Percentiles rank a stretch among this genome's conserved stretches.
phyloP scores from a whole-genome alignment of 2,113 vertebrate species.

The Phyllostomus hastatus region DNA sequence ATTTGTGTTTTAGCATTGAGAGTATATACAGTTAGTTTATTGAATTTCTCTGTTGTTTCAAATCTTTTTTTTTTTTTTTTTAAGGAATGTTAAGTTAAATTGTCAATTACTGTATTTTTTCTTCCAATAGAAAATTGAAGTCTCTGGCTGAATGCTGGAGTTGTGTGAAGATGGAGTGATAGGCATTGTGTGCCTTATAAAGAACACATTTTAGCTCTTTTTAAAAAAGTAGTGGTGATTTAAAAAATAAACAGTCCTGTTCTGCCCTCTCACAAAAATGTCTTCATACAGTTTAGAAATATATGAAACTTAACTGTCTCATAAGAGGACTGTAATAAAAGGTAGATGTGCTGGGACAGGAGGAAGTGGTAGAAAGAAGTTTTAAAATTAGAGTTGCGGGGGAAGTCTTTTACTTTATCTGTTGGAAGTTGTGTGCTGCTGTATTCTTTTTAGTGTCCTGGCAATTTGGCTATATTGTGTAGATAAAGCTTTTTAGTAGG shows the following conservation, averaged over 20 bases:
- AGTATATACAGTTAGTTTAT: neutral
- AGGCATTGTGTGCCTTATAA: conserved; percentile 20
- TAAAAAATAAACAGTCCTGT: neutral
- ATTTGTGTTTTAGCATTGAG: conserved; percentile 39
- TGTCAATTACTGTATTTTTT: conserved; percentile 44
- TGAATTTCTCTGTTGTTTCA: conserved; percentile 46
- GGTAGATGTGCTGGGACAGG: conserved; percentile 43
- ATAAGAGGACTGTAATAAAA: conserved; percentile 21
- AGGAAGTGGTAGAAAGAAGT: neutral
- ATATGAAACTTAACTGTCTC: neutral
- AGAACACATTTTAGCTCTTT: neutral
- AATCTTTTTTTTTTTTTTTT: neutral
- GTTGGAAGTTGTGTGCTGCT: conserved; percentile 45
- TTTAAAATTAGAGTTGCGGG: conserved; percentile 16
- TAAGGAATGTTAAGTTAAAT: conserved; percentile 30
- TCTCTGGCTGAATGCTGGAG: conserved; percentile 54
- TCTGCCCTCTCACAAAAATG: neutral
- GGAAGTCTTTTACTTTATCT: neutral
- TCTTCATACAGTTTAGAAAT: neutral
- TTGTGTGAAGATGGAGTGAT: conserved; percentile 38
- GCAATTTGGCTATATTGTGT: conserved; percentile 24
- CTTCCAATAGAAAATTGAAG: conserved; percentile 50
- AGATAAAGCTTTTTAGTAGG: conserved; percentile 48
- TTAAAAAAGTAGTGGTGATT: conserved; percentile 11
- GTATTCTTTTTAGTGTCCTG: conserved; percentile 6